These are phyloP conservation scores for Capromys pilorides DNA, from an alignment of 2,797 vertebrate species.

Conservation along the genomic window DNA sequence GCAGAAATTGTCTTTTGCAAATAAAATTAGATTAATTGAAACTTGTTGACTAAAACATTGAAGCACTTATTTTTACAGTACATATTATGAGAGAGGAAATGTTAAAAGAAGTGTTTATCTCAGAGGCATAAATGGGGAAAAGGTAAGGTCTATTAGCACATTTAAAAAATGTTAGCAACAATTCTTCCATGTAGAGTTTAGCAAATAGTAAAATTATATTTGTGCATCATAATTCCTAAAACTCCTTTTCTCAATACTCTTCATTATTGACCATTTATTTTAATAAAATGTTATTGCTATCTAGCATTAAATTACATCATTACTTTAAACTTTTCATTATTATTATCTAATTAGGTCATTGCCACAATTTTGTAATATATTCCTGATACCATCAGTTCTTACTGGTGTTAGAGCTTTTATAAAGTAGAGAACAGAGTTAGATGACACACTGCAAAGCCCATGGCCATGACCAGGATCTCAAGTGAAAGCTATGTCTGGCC, in stretches of 20 bases:
- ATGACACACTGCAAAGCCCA: neutral
- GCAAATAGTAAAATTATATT: neutral
- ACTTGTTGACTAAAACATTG: slow-evolving; percentile 81
- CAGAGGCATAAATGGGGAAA: slow-evolving; percentile 78
- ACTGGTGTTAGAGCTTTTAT: neutral
- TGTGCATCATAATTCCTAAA: neutral
- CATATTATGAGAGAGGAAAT: slow-evolving; percentile 73
- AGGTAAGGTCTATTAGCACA: slow-evolving; percentile 73
- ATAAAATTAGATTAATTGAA: neutral
- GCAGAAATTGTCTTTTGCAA: neutral
- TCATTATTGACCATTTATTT: neutral
- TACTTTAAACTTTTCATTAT: neutral
- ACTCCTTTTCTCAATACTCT: neutral
- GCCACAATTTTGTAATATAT: neutral
- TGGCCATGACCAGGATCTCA: neutral
- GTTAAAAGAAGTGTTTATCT: slow-evolving; percentile 72
- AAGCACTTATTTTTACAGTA: slow-evolving; percentile 75
- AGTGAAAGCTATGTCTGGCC: neutral
- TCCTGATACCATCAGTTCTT: neutral
- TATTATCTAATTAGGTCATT: neutral
- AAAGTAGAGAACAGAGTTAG: neutral
- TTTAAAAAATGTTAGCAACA: slow-evolving; percentile 45
- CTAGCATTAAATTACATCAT: neutral
- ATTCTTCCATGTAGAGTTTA: neutral
- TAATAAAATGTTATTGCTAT: neutral